Evolutionary conservation across 2,113 vertebrate genomes (phyloP).

Genomic region (Pachypanchax playfairii): DNA sequence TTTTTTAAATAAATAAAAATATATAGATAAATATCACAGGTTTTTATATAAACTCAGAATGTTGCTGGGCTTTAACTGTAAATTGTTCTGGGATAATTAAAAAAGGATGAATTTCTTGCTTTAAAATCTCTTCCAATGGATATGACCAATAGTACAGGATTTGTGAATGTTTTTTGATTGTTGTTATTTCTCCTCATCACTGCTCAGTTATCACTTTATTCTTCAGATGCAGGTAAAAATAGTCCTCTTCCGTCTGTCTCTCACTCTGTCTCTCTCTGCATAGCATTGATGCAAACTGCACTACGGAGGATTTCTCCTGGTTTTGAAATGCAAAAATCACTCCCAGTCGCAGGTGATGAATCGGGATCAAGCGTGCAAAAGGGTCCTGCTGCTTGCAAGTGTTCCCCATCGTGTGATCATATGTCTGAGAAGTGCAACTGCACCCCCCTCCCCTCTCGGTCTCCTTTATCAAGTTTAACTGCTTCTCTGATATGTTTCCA

Average conservation of each 20-base stretch:
- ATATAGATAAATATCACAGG: no score
- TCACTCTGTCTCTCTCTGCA: no score
- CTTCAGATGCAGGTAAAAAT: constrained; percentile 62
- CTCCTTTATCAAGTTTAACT: constrained; percentile 38
- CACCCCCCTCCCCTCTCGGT: neutral
- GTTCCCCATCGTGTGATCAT: constrained; percentile 49
- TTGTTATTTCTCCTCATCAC: no score
- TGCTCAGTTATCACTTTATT: constrained; percentile 39
- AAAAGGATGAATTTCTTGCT: no score
- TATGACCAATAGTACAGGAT: no score
- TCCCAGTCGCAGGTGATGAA: constrained; percentile 20
- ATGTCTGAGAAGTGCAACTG: constrained; percentile 28
- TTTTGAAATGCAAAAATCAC: constrained; percentile 55
- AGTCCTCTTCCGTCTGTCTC: constrained; percentile 40
- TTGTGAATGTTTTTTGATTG: no score
- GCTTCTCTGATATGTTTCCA: constrained; percentile 34
- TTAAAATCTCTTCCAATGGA: no score
- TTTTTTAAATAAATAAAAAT: no score
- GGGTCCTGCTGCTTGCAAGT: constrained; percentile 40
- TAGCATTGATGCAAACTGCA: constrained; percentile 22
- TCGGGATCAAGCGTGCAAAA: constrained; percentile 31
- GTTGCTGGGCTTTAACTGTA: no score
- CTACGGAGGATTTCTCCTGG: constrained; percentile 19
- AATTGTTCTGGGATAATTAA: no score
- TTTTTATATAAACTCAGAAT: no score